These are phyloP conservation scores for Tetrao urogallus DNA, from an alignment of 2,113 vertebrate genomes.

Conservation along the genomic window DNA sequence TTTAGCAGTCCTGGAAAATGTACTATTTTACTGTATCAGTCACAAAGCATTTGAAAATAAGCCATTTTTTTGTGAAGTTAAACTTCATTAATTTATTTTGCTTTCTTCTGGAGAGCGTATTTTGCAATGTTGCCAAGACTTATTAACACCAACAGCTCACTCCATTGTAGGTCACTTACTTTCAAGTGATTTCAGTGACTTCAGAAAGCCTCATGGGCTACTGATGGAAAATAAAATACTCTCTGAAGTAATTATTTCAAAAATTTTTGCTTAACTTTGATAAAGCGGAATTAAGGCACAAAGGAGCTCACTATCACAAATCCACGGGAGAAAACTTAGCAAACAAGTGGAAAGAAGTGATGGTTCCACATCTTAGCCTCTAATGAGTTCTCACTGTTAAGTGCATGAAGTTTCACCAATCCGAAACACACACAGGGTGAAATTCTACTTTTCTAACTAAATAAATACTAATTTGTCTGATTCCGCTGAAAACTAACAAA, in stretches of 20 bases:
- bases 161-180: background rate
- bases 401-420: background rate
- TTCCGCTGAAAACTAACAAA: background rate
- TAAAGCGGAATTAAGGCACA: background rate
- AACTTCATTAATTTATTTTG: background rate
- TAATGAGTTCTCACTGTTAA: background rate
- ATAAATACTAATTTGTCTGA: background rate
- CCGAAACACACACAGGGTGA: background rate
- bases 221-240: background rate
- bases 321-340: background rate
- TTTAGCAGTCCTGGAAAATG: background rate
- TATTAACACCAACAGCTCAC: background rate
- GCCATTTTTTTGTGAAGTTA: background rate
- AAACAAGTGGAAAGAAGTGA: background rate
- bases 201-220: background rate
- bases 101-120: background rate
- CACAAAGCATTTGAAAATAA: background rate
- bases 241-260: background rate
- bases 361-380: background rate
- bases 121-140: background rate
- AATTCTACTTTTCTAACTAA: background rate
- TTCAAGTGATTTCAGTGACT: background rate
- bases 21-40: background rate
- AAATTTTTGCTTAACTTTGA: background rate
- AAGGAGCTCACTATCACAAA: background rate